phyloP scores from a whole-genome alignment of 2,797 vertebrate species.

The Forpus xanthops region DNA sequence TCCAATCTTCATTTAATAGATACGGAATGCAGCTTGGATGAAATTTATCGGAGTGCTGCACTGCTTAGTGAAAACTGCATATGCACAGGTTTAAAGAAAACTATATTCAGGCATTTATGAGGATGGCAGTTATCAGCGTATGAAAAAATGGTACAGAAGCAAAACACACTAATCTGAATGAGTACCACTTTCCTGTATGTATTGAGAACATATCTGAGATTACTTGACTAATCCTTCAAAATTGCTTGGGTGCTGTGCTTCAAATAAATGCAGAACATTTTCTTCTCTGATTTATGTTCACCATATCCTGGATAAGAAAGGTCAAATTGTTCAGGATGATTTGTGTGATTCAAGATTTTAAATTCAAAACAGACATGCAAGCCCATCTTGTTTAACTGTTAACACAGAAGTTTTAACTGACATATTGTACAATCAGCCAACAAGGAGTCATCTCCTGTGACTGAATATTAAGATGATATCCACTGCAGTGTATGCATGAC shows the following conservation, averaged over 20 bases:
- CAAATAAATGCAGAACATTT: background rate
- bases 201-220: background rate
- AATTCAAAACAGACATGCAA: background rate
- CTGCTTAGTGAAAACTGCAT: slow-evolving; percentile 15
- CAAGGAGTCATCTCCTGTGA: background rate
- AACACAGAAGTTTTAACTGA: background rate
- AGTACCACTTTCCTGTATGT: background rate
- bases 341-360: background rate
- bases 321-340: background rate
- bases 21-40: background rate
- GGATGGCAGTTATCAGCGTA: background rate
- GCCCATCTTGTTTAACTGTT: background rate
- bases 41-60: background rate
- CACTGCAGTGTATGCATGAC: background rate
- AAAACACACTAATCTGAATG: background rate
- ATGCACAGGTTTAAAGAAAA: slow-evolving; percentile 7
- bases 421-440: background rate
- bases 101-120: background rate
- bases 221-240: slow-evolving; percentile 12
- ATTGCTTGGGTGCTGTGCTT: background rate
- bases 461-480: background rate
- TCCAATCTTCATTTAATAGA: background rate
- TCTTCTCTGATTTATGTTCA: background rate
- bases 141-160: background rate
- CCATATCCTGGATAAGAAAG: background rate